Evolutionary conservation across 1,140 invertebrate genomes (phyloP), one percentile per base, ranked within the genome.

Genomic region (Leptinotarsa lineolata): DNA sequence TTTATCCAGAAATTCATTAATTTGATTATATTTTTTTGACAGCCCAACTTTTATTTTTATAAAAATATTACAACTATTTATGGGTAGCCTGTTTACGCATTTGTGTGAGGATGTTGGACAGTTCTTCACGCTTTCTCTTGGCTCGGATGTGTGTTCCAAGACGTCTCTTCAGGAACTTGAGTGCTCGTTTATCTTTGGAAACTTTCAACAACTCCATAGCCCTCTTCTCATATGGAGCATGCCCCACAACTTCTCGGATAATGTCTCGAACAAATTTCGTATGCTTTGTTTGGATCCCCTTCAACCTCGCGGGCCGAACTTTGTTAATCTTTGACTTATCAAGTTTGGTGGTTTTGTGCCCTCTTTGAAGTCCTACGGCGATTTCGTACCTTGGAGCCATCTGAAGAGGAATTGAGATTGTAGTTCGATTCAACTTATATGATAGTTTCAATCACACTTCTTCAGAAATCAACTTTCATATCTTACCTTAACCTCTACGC

Each of bases 161-260:
- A 87, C 98, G 93, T 83, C 95, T 93, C 88, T 99, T 99, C 81
- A 98, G 88, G 90, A 99, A 99, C 87, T 99, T 99, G 59, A 99
- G 88, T 5, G 98, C 97, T 79, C 98, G 91, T 89, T 99, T 99
- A 86, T 99, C 98, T 84, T 97, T 98, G 66, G 94, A 97, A 45
- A 97, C 94, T 86, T 98, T 97, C 80, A 99, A 87, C 92, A 99
- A 98, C 87, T 99, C 98, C 93, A 99, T 98, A 77, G 94, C 94
- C 79, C 98, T 89, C 87, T 97, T 97, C 85, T 99, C 98, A 87
- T 99, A 99, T 48, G 98, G 97, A 74, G 97, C 96, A 89, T 98
- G 97, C 60, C 98, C 98, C 80, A 93, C 93, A 4, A 99, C 95
- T 87, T 99, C 98, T 76, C 97, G 90, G 8, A 99, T 94, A 72